Evolutionary conservation across 2,797 vertebrate species (phyloP).

Genomic region (Tokudaia muenninki): DNA sequence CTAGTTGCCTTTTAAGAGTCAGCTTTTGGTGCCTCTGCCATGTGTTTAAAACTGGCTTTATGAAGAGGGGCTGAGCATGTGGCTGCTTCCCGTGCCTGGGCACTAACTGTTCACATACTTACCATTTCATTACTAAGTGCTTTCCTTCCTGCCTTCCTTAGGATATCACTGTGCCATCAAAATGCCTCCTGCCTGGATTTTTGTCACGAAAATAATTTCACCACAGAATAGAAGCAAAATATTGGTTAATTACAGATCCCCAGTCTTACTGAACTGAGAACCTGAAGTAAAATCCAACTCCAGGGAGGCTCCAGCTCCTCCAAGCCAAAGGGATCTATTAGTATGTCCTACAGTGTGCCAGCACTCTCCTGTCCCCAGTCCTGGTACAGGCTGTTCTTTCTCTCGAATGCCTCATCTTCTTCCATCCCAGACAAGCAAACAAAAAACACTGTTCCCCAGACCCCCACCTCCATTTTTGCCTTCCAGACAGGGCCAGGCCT

Average conservation of each 20-base stretch:
- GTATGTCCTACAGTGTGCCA: not conserved
- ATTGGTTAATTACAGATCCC: not conserved
- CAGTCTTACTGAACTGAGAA: not conserved
- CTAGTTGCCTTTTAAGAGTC: not conserved
- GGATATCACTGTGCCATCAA: not conserved
- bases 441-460: not conserved
- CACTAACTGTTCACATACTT: too few relatives aligned
- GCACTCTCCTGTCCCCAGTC: not conserved
- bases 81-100: too few relatives aligned
- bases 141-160: not conserved
- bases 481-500: not conserved
- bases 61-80: not conserved
- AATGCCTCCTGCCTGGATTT: not conserved
- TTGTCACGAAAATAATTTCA: not conserved
- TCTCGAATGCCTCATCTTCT: not conserved
- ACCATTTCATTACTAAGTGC: not conserved
- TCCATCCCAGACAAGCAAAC: too few relatives aligned
- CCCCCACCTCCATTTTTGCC: not conserved
- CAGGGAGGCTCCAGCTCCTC: not conserved
- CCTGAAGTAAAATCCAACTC: slow-evolving; percentile 2
- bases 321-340: slow-evolving; percentile 10
- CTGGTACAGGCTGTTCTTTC: slow-evolving; percentile 33
- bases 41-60: not conserved
- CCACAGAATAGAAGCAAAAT: not conserved
- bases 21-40: rapidly evolving